phyloP scores from a whole-genome alignment of 2,113 vertebrate genomes.

The Catagonus wagneri region DNA sequence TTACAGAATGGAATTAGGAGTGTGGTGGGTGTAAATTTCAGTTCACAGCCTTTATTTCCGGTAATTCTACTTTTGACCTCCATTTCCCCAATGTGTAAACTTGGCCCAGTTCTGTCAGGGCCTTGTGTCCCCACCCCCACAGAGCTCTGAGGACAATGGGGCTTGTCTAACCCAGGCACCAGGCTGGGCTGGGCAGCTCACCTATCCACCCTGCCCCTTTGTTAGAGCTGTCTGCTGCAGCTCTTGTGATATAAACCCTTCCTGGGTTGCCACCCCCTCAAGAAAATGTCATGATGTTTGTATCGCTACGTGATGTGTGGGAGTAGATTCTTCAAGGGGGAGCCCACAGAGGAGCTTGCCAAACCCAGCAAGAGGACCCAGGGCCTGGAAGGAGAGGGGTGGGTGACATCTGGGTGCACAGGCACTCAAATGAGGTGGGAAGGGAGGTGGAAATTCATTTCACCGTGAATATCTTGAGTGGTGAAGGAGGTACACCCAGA shows the following conservation, averaged over 20 bases:
- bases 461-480: neutral
- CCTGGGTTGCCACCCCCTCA: neutral
- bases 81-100: neutral
- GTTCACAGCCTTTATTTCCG: neutral
- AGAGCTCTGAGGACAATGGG: neutral
- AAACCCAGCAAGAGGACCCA: neutral
- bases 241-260: neutral
- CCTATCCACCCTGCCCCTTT: neutral
- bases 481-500: neutral
- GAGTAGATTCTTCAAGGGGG: neutral
- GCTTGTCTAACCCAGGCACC: too few relatives aligned
- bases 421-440: neutral
- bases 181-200: too few relatives aligned
- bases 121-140: neutral
- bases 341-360: neutral
- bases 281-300: neutral
- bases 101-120: neutral
- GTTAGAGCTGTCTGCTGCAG: neutral
- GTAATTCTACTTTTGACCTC: conserved; percentile 28
- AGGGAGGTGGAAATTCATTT: neutral
- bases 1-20: neutral
- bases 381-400: neutral
- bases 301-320: neutral
- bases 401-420: neutral
- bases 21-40: neutral